phyloP scores from a whole-genome alignment of 2,113 vertebrate genomes.

The Ailuropoda melanoleuca region DNA sequence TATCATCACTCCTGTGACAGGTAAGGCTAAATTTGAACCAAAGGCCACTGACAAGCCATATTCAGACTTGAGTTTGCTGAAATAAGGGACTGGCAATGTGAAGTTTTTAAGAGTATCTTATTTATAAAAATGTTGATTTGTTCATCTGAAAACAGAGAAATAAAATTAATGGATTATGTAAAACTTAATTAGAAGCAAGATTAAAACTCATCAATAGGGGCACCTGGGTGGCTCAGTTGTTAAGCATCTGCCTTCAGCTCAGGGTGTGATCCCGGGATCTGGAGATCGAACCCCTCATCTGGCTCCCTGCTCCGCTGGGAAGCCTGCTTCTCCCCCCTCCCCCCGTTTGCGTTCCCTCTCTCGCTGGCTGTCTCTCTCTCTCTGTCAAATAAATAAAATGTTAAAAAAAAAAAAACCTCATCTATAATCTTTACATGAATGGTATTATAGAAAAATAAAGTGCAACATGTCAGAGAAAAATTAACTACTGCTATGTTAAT shows the following conservation, averaged over 20 bases:
- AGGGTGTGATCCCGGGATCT: too few relatives aligned
- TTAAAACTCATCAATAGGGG: slow-evolving; percentile 24
- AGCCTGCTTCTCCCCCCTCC: too few relatives aligned
- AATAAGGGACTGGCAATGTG: background rate
- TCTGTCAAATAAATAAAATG: too few relatives aligned
- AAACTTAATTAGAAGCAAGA: slow-evolving; percentile 22
- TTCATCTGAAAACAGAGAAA: slow-evolving; percentile 37
- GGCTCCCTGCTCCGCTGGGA: too few relatives aligned
- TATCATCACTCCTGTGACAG: background rate
- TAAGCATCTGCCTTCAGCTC: too few relatives aligned
- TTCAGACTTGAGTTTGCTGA: slow-evolving; percentile 3
- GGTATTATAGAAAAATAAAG: background rate
- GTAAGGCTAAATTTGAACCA: background rate
- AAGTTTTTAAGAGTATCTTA: background rate
- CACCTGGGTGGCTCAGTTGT: too few relatives aligned
- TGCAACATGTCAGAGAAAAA: background rate
- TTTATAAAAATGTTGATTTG: slow-evolving; percentile 22
- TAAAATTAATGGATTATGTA: background rate
- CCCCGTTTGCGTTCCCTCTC: too few relatives aligned
- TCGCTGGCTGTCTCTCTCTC: too few relatives aligned
- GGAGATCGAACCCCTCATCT: too few relatives aligned
- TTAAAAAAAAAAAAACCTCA: background rate
- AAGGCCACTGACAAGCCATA: background rate
- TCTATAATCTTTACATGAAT: slow-evolving; percentile 21
- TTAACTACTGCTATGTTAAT: slow-evolving; percentile 17